Evolutionary conservation across 1,140 invertebrate genomes (phyloP), one percentile per base, ranked within the genome.

Genomic region (Diorhabda carinulata): DNA sequence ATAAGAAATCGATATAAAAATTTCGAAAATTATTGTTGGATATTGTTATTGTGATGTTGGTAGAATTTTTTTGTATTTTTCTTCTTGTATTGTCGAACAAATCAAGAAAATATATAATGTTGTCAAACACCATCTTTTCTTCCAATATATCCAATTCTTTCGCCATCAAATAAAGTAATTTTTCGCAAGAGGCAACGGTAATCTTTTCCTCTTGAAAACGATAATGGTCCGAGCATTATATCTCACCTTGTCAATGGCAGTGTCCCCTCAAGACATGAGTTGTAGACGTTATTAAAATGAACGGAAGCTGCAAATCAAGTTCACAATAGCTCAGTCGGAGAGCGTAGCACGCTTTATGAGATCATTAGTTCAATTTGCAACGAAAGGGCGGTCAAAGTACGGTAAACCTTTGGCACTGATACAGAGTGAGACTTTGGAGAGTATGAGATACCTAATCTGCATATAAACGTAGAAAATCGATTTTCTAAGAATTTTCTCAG

Each of bases 341-440:
- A 57, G 67, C 62, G 8, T 4, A 43, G 25, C 62, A 56, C 43
- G 64, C 68, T 73, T 74, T 71, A 67, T 73, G 69, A 71, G 68
- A 72, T 75, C 68, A 70, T 80, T 80, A 80, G 77, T 78, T 79
- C 78, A 78, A 78, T 78, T 78, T 73, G 63, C 72, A 64, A 57
- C 71, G 70, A 75, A 74, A 78, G 74, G 76, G 71, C 72, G 71
- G 72, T 72, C 72, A 73, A 69, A 67, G 67, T n/a, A 64, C 47
- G 9, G 44, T 43, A 52, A 52, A 52, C 47, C 47, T 52, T 52
- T 52, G 47, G 47, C 47, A 52, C 47, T 52, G 47, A 52, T 52
- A 52, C 47, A 52, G 47, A 52, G 47, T 52, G 47, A 52, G 47
- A n/a, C 47, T 52, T 6, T n/a, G 6, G 47, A 52, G 47, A n/a